A percentile compares a stretch with the other conserved stretches of the same genome.
phyloP scores from a whole-genome alignment of 2,888 invertebrate genomes.

The Apocheima hispidaria region DNA sequence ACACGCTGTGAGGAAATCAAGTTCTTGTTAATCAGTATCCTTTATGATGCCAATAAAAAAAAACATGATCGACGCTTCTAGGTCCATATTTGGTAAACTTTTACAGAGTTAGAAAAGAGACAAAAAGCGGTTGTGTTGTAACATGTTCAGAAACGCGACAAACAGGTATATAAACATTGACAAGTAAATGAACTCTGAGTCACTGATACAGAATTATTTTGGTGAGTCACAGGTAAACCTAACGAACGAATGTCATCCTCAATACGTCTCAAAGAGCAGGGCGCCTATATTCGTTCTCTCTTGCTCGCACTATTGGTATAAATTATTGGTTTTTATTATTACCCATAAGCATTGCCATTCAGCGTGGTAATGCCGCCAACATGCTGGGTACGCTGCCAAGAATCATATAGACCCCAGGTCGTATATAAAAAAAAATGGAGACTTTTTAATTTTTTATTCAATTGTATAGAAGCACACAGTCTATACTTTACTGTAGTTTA shows the following conservation, averaged over 20 bases:
- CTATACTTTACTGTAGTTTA: background rate
- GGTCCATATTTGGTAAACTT: conserved; percentile 29
- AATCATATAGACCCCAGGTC: too few species aligned
- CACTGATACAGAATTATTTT: conserved; percentile 64
- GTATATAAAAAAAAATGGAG: too few species aligned
- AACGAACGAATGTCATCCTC: conserved; percentile 44
- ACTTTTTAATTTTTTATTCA: background rate
- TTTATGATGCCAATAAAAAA: conserved; percentile 14
- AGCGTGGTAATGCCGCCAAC: too few species aligned
- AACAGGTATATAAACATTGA: conserved; percentile 54
- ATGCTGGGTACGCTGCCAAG: too few species aligned
- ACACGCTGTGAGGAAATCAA: conserved; percentile 10
- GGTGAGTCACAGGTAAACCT: conserved; percentile 61
- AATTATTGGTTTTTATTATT: too few species aligned
- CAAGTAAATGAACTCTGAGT: conserved; percentile 76
- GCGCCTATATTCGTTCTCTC: too few species aligned
- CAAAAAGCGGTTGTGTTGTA: conserved; percentile 20
- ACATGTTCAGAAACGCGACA: conserved; percentile 32
- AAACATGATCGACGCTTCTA: conserved; percentile 6
- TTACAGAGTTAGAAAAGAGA: conserved; percentile 18
- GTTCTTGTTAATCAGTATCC: conserved; percentile 1
- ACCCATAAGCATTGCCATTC: too few species aligned
- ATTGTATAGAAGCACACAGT: too few species aligned
- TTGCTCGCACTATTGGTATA: too few species aligned
- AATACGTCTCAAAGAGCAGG: conserved; percentile 10